Conservation (phyloP, 2,113 vertebrate species). For the Chlorocebus sabaeus region DNA sequence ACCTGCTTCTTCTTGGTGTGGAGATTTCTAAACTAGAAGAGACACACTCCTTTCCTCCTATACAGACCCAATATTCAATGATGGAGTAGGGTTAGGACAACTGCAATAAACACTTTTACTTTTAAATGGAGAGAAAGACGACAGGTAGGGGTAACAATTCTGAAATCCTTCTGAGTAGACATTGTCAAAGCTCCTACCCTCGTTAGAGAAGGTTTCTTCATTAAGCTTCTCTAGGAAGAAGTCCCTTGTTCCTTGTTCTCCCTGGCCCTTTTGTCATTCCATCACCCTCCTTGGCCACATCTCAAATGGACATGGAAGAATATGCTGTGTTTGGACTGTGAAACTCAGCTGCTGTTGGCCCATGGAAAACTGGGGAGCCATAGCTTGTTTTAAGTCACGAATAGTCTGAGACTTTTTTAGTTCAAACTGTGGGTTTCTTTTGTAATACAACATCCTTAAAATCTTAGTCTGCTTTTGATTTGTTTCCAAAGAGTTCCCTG, state of each 20-base stretch:
- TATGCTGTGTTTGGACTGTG: no score
- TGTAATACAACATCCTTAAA: neutral
- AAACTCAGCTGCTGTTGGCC: neutral
- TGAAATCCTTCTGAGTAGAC: neutral
- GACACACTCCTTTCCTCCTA: fast-evolving
- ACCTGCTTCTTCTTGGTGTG: neutral
- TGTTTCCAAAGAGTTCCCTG: neutral
- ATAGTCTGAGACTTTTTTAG: neutral
- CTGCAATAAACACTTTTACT: fast-evolving
- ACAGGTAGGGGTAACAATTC: neutral
- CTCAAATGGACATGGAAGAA: neutral
- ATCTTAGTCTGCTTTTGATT: neutral
- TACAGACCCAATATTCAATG: neutral
- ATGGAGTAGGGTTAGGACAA: neutral
- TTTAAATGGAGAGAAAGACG: neutral
- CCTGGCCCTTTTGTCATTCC: neutral
- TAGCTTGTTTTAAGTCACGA: neutral
- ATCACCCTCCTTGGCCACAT: no score
- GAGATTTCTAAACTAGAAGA: neutral
- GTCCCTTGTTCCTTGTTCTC: fast-evolving
- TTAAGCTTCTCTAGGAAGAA: neutral
- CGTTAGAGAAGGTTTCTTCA: no score
- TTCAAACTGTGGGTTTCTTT: neutral
- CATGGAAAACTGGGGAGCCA: fast-evolving
- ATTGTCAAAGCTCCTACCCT: fast-evolving